Evolutionary conservation across 1,140 invertebrate species (phyloP).

Genomic region (Oscheius sp.): DNA sequence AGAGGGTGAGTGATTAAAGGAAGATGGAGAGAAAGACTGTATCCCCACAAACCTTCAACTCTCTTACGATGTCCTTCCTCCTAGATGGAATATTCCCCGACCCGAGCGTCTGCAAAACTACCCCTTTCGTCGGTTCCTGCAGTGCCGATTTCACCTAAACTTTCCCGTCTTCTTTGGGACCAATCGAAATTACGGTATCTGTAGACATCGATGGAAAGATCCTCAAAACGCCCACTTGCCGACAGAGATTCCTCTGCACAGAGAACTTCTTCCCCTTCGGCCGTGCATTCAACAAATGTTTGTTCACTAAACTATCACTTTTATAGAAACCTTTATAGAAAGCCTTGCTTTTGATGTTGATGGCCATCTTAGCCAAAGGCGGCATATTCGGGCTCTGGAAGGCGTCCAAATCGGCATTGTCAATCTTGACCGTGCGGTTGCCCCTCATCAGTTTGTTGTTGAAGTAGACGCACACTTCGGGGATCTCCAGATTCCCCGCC

Average conservation of each 20-base stretch:
- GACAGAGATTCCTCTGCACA: constrained; percentile 73
- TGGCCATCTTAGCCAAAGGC: constrained; percentile 78
- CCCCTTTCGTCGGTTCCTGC: constrained; percentile 78
- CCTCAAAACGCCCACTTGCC: constrained; percentile 79
- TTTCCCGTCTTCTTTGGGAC: constrained; percentile 1
- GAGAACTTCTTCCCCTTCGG: too few relatives aligned
- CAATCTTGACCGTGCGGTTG: constrained; percentile 81
- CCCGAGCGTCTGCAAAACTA: constrained; percentile 87
- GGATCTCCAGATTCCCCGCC: constrained; percentile 83
- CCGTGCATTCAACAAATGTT: too few relatives aligned
- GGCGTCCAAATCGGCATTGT: constrained; percentile 76
- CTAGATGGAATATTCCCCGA: constrained; percentile 85
- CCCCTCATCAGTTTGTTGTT: constrained; percentile 82
- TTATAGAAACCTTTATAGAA: background rate
- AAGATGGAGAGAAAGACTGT: too few relatives aligned
- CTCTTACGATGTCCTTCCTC: constrained; percentile 74
- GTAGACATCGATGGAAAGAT: constrained; percentile 79
- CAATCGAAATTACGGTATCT: background rate
- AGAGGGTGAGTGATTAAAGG: background rate
- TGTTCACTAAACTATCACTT: constrained; percentile 39
- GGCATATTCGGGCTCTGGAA: constrained; percentile 84
- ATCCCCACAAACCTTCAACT: constrained; percentile 57
- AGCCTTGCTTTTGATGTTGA: constrained; percentile 62
- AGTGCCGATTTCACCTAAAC: constrained; percentile 73
- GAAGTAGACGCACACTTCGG: constrained; percentile 82